These are phyloP conservation scores for Epinotia ramella DNA, from an alignment of 2,888 invertebrate genomes.

Conservation along the genomic window DNA sequence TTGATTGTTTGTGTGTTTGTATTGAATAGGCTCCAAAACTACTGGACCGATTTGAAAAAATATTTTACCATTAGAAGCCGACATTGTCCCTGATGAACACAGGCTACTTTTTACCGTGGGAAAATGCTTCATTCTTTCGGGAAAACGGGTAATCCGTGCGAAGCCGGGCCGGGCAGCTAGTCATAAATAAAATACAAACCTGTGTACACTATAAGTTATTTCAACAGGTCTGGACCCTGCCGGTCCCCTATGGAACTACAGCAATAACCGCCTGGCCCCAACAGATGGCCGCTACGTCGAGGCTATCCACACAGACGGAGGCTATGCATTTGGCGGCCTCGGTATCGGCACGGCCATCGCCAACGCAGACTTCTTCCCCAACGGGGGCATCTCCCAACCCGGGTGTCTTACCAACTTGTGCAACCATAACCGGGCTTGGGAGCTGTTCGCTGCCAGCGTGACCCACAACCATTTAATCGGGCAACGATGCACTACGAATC, in stretches of 20 bases:
- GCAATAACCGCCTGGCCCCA: constrained; percentile 42
- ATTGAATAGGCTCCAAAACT: too few relatives aligned
- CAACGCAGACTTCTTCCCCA: constrained; percentile 85
- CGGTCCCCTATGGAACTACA: constrained; percentile 67
- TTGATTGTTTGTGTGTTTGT: too few relatives aligned
- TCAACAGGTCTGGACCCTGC: constrained; percentile 72
- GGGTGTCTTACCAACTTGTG: constrained; percentile 62
- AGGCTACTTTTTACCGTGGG: too few relatives aligned
- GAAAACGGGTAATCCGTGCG: too few relatives aligned
- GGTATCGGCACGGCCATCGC: constrained; percentile 80
- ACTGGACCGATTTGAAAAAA: too few relatives aligned
- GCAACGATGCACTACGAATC: constrained; percentile 52
- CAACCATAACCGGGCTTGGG: constrained; percentile 65
- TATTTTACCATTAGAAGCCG: too few relatives aligned
- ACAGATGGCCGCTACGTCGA: constrained; percentile 55
- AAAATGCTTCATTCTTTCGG: too few relatives aligned
- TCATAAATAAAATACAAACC: too few relatives aligned
- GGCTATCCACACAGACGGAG: constrained; percentile 49
- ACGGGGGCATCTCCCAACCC: constrained; percentile 74
- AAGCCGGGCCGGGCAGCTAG: too few relatives aligned
- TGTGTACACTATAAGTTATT: neutral
- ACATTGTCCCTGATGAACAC: too few relatives aligned
- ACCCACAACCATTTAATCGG: constrained; percentile 61
- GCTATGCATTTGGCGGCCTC: constrained; percentile 72
- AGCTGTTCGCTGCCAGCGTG: constrained; percentile 61